These are phyloP conservation scores for Ianthella basta DNA, from an alignment of 37 sponge, comb jelly and placozoan species.

Conservation along the genomic window DNA sequence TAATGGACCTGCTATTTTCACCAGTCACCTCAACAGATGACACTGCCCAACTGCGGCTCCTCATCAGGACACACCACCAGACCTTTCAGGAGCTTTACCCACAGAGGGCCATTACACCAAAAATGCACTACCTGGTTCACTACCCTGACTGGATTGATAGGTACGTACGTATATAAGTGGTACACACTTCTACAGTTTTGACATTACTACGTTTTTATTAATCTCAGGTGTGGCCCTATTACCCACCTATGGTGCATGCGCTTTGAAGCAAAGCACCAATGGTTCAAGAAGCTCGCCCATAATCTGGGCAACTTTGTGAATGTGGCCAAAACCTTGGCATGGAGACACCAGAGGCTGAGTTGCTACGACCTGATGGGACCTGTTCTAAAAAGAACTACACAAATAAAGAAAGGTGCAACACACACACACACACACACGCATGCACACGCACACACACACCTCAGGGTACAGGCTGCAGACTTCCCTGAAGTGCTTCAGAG, in stretches of 20 bases:
- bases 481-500: constrained; percentile 88
- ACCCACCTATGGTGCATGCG: constrained; percentile 21
- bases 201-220: not conserved
- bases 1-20: constrained; percentile 64
- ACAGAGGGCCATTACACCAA: not conserved
- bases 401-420: no score
- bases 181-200: not conserved
- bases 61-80: constrained; percentile 23
- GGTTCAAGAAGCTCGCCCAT: constrained; percentile 22
- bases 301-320: constrained; percentile 8
- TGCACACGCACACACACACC: constrained; percentile 42
- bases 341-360: not conserved
- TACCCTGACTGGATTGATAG: constrained; percentile 2
- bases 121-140: constrained; percentile 29
- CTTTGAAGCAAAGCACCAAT: constrained; percentile 22
- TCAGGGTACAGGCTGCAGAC: constrained; percentile 82
- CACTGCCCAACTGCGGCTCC: constrained; percentile 12
- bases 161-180: not conserved
- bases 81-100: not conserved
- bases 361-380: not conserved
- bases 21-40: constrained; percentile 47
- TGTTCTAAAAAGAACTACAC: not conserved
- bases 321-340: constrained; percentile 1
- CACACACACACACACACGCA: not conserved
- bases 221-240: constrained; percentile 22